These are phyloP conservation scores for Suricata suricatta DNA, from an alignment of 2,113 vertebrate species.

Conservation along the genomic window DNA sequence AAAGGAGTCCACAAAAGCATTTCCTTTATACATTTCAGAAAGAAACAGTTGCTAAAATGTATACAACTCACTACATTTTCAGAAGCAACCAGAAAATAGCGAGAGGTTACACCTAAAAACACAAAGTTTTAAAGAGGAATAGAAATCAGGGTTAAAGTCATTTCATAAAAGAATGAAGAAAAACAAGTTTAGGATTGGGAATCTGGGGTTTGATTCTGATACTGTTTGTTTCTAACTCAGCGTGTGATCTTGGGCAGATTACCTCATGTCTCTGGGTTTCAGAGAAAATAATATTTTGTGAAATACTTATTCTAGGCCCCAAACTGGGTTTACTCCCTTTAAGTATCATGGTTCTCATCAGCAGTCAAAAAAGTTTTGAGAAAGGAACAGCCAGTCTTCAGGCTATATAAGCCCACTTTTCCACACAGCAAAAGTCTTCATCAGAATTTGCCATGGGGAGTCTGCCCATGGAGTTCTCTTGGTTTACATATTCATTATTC, in stretches of 20 bases:
- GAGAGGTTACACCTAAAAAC: background rate
- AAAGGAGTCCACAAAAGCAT: background rate
- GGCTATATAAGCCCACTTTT: background rate
- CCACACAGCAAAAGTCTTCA: background rate
- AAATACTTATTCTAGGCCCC: background rate
- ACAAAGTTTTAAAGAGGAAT: background rate
- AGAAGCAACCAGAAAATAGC: background rate
- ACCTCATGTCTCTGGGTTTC: background rate
- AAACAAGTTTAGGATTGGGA: background rate
- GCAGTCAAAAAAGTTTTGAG: background rate
- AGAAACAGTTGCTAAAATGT: background rate
- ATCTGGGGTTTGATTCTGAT: background rate
- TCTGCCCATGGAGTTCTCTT: background rate
- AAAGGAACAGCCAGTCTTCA: background rate
- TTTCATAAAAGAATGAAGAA: background rate
- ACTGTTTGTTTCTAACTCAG: background rate
- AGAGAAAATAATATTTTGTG: background rate
- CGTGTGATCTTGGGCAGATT: background rate
- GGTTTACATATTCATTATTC: background rate
- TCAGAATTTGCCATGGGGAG: background rate
- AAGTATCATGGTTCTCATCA: background rate
- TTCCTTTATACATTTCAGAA: constrained; percentile 5
- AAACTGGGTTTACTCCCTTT: background rate
- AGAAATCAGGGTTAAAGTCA: background rate
- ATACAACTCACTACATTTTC: background rate